Conservation (phyloP, 2,797 vertebrate species). For the Anomalospiza imberbis region DNA sequence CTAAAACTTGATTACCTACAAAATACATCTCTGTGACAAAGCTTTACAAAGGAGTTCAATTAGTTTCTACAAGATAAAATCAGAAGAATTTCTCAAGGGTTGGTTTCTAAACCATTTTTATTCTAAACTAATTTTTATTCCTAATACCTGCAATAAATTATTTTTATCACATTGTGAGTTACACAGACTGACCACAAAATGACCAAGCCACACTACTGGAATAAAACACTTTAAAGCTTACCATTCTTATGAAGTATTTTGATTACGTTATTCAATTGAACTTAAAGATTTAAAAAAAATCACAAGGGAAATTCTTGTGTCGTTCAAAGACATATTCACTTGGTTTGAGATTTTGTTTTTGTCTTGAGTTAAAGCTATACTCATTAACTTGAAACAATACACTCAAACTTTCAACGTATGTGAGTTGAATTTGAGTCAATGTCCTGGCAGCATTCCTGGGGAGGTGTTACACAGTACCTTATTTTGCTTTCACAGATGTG, state of each 20-base stretch:
- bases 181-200: slow-evolving; percentile 4
- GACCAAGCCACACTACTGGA: slow-evolving; percentile 23
- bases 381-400: slow-evolving; percentile 60
- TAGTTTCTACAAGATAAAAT: background rate
- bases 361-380: slow-evolving; percentile 45
- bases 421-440: slow-evolving; percentile 14
- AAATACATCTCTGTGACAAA: background rate
- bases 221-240: slow-evolving; percentile 60
- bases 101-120: slow-evolving; percentile 57
- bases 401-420: slow-evolving; percentile 7
- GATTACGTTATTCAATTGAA: slow-evolving; percentile 64
- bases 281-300: background rate
- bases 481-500: background rate
- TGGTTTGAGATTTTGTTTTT: slow-evolving; percentile 40
- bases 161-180: slow-evolving; percentile 41
- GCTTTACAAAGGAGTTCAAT: background rate
- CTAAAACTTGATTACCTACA: background rate
- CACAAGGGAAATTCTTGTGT: slow-evolving; percentile 24
- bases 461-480: background rate
- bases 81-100: background rate
- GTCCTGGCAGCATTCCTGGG: background rate
- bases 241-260: slow-evolving; percentile 61
- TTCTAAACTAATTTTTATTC: slow-evolving; percentile 56
- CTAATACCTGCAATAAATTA: slow-evolving; percentile 51
- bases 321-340: slow-evolving; percentile 43